Conservation (phyloP, 2,888 invertebrate species). For the Machimus atricapillus region DNA sequence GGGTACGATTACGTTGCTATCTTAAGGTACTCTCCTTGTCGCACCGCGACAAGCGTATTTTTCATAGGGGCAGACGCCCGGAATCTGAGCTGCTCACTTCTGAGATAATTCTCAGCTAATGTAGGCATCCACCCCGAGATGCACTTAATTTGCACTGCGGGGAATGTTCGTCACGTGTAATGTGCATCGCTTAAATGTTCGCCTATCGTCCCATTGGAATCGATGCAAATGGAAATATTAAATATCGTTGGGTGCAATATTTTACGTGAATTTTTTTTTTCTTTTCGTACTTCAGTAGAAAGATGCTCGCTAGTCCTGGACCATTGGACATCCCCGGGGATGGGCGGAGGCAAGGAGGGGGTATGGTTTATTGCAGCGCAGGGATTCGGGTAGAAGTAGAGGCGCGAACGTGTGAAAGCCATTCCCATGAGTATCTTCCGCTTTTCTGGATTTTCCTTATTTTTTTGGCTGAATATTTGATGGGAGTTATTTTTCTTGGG, state of each 20-base stretch:
- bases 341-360: neutral
- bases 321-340: neutral
- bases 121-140: slow-evolving; percentile 5
- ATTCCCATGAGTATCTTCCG: neutral
- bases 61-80: neutral
- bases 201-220: neutral
- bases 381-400: neutral
- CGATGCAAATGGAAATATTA: slow-evolving; percentile 32
- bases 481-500: neutral
- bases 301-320: neutral
- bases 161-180: slow-evolving; percentile 22
- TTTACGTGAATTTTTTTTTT: neutral
- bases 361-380: neutral
- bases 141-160: slow-evolving; percentile 21
- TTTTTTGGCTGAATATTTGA: neutral
- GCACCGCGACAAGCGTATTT: slow-evolving; percentile 9
- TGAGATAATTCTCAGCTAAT: slow-evolving; percentile 7
- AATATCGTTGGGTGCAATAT: slow-evolving; percentile 1
- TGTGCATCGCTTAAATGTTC: neutral
- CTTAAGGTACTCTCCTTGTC: neutral
- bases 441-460: neutral
- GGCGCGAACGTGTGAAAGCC: neutral
- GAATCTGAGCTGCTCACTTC: neutral
- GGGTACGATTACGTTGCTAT: slow-evolving; percentile 33
- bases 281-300: neutral